These are phyloP conservation scores for Shargacucullia verbasci DNA, from an alignment of 2,888 invertebrate species.

Conservation along the genomic window DNA sequence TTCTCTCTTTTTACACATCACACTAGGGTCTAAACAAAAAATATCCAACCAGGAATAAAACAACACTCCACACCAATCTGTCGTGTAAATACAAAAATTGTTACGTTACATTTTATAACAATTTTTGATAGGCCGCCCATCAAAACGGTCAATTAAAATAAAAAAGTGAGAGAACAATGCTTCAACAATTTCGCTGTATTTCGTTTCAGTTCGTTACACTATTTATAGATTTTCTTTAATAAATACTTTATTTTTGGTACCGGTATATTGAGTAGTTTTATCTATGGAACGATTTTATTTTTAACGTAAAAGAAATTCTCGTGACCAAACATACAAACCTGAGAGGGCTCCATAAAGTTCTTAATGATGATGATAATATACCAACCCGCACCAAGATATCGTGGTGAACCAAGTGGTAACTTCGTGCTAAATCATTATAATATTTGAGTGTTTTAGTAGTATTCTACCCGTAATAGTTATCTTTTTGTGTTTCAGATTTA, in stretches of 20 bases:
- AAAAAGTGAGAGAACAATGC: conserved; percentile 18
- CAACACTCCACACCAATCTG: too few relatives aligned
- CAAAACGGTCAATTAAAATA: conserved; percentile 14
- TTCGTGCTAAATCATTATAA: too few relatives aligned
- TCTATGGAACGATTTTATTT: conserved; percentile 7
- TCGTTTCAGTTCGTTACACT: conserved; percentile 44
- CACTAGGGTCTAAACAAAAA: too few relatives aligned
- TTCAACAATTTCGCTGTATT: conserved; percentile 38
- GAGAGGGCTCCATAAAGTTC: too few relatives aligned
- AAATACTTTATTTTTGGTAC: conserved; percentile 28
- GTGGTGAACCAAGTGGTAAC: too few relatives aligned
- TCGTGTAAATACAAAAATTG: too few relatives aligned
- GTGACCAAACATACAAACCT: too few relatives aligned
- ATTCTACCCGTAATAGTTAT: background rate
- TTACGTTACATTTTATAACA: conserved; percentile 26
- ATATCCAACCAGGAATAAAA: too few relatives aligned
- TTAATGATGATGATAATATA: too few relatives aligned
- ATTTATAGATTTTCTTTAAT: conserved; percentile 40
- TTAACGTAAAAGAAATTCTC: too few relatives aligned
- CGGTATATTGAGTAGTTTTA: conserved; percentile 6
- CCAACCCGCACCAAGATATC: too few relatives aligned
- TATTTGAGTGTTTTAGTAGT: background rate
- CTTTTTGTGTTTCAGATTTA: conserved; percentile 9
- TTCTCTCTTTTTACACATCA: too few relatives aligned
- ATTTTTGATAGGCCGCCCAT: conserved; percentile 11